These are phyloP conservation scores for Aphelenchoides besseyi DNA, from an alignment of 1,140 invertebrate species.

Conservation along the genomic window DNA sequence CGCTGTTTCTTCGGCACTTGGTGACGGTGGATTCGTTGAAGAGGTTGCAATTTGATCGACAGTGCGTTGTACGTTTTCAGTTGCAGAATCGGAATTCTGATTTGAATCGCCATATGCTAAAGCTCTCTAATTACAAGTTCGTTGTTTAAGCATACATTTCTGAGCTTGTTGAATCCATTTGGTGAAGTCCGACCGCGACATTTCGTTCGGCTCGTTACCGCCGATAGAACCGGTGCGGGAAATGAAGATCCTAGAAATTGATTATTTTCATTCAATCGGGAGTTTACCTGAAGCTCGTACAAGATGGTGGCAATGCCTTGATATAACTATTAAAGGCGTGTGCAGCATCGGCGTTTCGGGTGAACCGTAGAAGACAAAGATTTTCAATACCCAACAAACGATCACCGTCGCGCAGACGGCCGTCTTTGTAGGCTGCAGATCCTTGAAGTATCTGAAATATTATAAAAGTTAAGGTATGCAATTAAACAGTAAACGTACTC, in stretches of 20 bases:
- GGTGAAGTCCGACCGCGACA: background rate
- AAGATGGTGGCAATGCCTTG: conserved; percentile 25
- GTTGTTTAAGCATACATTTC: background rate
- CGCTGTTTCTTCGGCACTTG: background rate
- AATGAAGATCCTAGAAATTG: background rate
- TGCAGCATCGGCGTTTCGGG: conserved; percentile 35
- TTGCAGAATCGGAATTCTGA: no score
- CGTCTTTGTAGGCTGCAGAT: conserved; percentile 45
- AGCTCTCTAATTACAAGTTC: no score
- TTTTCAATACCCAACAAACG: conserved; percentile 40
- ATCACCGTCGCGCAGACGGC: conserved; percentile 34
- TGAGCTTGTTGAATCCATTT: background rate
- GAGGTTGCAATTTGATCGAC: no score
- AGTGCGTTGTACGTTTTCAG: no score
- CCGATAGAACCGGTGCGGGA: background rate
- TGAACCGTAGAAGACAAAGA: conserved; percentile 33
- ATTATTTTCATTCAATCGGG: conserved; percentile 4
- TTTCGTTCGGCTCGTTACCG: background rate
- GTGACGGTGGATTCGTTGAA: background rate
- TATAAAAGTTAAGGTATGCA: conserved; percentile 25
- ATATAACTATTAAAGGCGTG: conserved; percentile 38
- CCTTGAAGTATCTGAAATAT: conserved; percentile 40
- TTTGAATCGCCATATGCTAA: no score
- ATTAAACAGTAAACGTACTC: conserved; percentile 29
- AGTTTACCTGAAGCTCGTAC: background rate